Conservation (phyloP, 1,140 invertebrate genomes). For the Caerostris extrusa region DNA sequence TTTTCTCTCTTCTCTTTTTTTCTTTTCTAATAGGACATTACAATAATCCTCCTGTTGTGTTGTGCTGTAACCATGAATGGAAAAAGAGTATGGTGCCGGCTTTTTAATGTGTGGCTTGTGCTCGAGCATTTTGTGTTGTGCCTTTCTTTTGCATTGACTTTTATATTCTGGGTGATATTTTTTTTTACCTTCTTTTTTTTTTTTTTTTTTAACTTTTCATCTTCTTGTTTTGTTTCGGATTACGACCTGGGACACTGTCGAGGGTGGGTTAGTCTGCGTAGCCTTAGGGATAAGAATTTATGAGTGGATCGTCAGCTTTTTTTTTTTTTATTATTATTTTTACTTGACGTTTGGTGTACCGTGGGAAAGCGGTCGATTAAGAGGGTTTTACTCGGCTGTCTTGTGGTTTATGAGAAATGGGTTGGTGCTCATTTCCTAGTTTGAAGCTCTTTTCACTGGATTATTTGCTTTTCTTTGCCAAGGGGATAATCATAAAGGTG, state of each 20-base stretch:
- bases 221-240: not conserved
- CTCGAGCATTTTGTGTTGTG: conserved; percentile 14
- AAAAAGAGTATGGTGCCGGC: conserved; percentile 27
- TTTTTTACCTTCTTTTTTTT: not conserved
- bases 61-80: conserved; percentile 46
- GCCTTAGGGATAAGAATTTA: conserved; percentile 52
- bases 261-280: not conserved
- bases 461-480: not conserved
- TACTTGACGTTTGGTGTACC: conserved; percentile 30
- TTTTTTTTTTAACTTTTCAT: not conserved
- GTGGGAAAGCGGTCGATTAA: conserved; percentile 64
- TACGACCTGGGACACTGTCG: not conserved
- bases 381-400: conserved; percentile 19
- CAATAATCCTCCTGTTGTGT: conserved; percentile 71
- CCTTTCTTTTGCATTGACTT: conserved; percentile 4
- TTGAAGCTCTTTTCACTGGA: not conserved
- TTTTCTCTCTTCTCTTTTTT: conserved; percentile 7
- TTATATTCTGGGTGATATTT: conserved; percentile 36
- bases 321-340: conserved; percentile 47
- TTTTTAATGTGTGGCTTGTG: conserved; percentile 61
- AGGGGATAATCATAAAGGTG: no score
- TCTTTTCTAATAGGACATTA: conserved; percentile 72
- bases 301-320: conserved; percentile 32
- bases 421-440: conserved; percentile 40
- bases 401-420: conserved; percentile 71